Evolutionary conservation across 2,113 vertebrate species (phyloP), one percentile per base, ranked within the genome.

Genomic region (Ginglymostoma cirratum): DNA sequence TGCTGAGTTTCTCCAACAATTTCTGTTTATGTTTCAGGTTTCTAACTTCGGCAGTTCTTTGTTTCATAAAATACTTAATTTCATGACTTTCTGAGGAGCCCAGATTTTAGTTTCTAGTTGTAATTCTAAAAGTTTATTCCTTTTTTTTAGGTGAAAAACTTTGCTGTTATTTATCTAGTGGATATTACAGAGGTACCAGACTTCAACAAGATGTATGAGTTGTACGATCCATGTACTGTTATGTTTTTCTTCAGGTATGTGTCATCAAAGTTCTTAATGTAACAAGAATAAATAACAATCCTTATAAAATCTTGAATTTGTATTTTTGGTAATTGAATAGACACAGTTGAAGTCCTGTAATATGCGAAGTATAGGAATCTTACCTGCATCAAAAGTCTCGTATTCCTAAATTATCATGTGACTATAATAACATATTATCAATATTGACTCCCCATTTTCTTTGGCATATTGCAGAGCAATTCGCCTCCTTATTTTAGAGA

Each of bases 131-230:
- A 72, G 27, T 72, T 27, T 72, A 72, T 87, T 87, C 24, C 21
- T 96, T 96, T 96, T 95, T 90, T 1, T 86, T 96, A 99, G 99
- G 99, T 99, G 34, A 99, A 99, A 97, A 99, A 99, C 96, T 99
- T 99, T 97, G 99, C 99, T 17, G 99, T 99, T 96, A 99, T 99
- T 97, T 99, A 99, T 96, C 98, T 99, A 85, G 99, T 99, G 97
- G 99, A 99, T 96, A 99, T 99, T 96, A 99, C 99, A 7, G 99
- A 99, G 97, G 99, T 99, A 65, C 99, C 99, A 24, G 99, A 99
- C 97, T 99, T 99, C 97, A 99, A 99, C 97, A 99, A 99, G 97
- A 99, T 99, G 99, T 99, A 99, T 0, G 99, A 99, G 96, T 97
- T 99, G 94, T 99, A 99, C 0, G 99, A 99, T 96, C 99, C 99